A percentile compares a stretch with the other conserved stretches of the same genome.
Conservation (phyloP, 1,140 invertebrate genomes). For the Globodera rostochiensis region DNA sequence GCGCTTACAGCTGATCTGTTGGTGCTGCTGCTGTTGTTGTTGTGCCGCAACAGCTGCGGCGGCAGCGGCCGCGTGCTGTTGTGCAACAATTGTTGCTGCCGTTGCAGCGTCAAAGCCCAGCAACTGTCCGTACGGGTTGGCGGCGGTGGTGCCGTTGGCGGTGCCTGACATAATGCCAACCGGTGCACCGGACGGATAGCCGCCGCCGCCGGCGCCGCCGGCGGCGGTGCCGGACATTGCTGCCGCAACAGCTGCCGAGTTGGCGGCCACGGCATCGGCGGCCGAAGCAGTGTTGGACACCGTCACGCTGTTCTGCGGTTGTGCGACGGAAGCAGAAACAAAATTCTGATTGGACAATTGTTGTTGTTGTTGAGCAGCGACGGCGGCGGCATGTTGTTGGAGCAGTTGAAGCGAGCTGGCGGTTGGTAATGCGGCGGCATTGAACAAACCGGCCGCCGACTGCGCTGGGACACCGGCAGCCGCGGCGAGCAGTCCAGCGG, state of each 20-base stretch:
- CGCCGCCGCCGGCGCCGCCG: background rate
- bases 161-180: background rate
- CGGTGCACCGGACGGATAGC: background rate
- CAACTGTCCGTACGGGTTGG: constrained; percentile 4
- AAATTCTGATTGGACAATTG: constrained; percentile 66
- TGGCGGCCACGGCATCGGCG: background rate
- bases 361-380: constrained; percentile 77
- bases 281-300: background rate
- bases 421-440: constrained; percentile 68
- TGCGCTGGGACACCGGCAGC: background rate
- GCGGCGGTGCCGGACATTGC: background rate
- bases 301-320: background rate
- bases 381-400: constrained; percentile 80
- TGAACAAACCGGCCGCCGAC: constrained; percentile 67
- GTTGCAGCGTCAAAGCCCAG: constrained; percentile 17
- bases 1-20: background rate
- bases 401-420: constrained; percentile 72
- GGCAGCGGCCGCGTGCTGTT: constrained; percentile 10
- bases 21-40: constrained; percentile 36
- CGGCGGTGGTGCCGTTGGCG: constrained; percentile 17
- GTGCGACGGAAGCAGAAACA: background rate
- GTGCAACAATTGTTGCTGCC: constrained; percentile 10
- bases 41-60: constrained; percentile 11
- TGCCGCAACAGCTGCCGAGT: background rate
- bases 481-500: constrained; percentile 2